Base-by-base conservation (phyloP, 2,888 invertebrate species). In the Dolichomitus sp. region DNA sequence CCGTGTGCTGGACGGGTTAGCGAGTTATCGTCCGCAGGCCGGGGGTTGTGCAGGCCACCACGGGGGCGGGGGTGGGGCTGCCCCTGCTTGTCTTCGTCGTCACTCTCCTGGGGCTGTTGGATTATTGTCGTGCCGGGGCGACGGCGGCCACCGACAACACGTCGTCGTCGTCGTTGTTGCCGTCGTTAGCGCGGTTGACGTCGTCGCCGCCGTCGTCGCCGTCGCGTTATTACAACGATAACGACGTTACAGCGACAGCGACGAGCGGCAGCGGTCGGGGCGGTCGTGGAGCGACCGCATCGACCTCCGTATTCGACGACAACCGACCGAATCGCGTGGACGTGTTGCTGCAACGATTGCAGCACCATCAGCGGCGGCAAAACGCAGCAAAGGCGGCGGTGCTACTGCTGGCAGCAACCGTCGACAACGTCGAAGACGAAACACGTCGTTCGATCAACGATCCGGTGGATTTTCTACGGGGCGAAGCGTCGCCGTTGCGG, bases 61-160 rank as follows among this genome's bases (percentile, higher is more conserved):
- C 91, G 91, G 91, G 91, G 91, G 88, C 91, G 90, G 91, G 91
- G 91, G 91, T 91, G 90, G 91, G 88, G 81, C 87, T 90, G 86
- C 90, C 91, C 91, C 91, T 91, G 91, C 91, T 91, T 88, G 88
- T 91, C 89, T 89, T 91, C 89, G 89, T 91, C 88, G 89, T 91
- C 89, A 90, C 88, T 88, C 88, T 91, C 84, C 88, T 91, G 80
- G 83, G 83, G 77, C 77, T 80, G 80, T 68, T 77, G 73, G 83
- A 74, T 83, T 59, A 80, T 73, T 65, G 83, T 80, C 48, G 72
- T 83, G 84, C 85, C 86, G 83, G 85, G 81, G 87, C 87, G 88
- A 89, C 91, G 89, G 86, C 90, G 90, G 88, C 89, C 83, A 86
- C 80, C 75, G 85, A 85, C 73, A 83, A 84, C 80, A 81, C 75